phyloP scores from a whole-genome alignment of 2,113 vertebrate genomes.

The Zeus faber region DNA sequence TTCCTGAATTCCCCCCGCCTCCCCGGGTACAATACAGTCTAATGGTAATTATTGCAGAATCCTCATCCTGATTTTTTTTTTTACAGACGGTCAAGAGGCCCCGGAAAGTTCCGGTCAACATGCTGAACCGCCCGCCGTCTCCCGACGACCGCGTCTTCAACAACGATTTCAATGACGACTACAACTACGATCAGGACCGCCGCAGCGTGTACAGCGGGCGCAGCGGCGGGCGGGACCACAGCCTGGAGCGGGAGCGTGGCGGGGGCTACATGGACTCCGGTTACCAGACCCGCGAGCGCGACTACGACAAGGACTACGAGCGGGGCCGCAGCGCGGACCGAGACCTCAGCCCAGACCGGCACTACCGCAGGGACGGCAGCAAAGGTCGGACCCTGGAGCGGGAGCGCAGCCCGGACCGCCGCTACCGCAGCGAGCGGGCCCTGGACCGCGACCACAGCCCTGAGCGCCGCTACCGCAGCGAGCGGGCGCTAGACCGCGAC shows the following conservation, averaged over 20 bases:
- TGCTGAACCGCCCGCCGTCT: slow-evolving; percentile 71
- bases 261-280: slow-evolving; percentile 68
- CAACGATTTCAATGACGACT: slow-evolving; percentile 82
- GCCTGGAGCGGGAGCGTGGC: slow-evolving; percentile 50
- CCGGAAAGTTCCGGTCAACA: slow-evolving; percentile 78
- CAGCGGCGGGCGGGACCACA: slow-evolving; percentile 74
- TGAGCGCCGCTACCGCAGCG: slow-evolving; percentile 68
- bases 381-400: slow-evolving; percentile 66
- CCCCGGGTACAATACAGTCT: too few relatives aligned
- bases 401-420: slow-evolving; percentile 64
- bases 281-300: slow-evolving; percentile 60
- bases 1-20: neutral
- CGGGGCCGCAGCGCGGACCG: slow-evolving; percentile 66
- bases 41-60: too few relatives aligned
- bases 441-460: slow-evolving; percentile 73
- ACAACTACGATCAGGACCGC: slow-evolving; percentile 75
- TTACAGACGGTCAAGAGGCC: slow-evolving; percentile 88
- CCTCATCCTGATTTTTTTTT: neutral
- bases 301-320: slow-evolving; percentile 71
- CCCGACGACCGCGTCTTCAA: slow-evolving; percentile 81
- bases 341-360: slow-evolving; percentile 74
- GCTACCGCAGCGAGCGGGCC: slow-evolving; percentile 67
- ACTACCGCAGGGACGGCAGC: slow-evolving; percentile 64
- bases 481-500: slow-evolving; percentile 73
- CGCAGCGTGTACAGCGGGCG: slow-evolving; percentile 80